A percentile compares a stretch with the other conserved stretches of the same genome.
Evolutionary conservation across 1,140 invertebrate species (phyloP).

Genomic region (Bursaphelenchus mucronatus): DNA sequence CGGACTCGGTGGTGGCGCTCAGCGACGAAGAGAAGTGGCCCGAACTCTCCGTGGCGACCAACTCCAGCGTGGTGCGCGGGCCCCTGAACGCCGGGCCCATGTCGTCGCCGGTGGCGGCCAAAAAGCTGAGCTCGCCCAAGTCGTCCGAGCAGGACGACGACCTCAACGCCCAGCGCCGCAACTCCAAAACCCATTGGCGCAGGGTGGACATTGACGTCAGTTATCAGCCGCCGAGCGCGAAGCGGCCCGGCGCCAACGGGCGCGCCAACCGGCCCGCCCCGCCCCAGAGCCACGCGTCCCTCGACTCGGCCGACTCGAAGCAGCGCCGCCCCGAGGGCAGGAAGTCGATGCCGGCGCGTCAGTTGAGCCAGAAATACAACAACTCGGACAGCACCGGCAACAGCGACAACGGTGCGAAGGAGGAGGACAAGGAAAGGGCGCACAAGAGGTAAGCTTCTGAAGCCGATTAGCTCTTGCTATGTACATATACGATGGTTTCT

Average conservation of each 20-base stretch:
- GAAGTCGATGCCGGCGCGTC: not conserved
- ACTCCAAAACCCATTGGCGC: conserved; percentile 9
- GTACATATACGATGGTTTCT: not conserved
- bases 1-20: conserved; percentile 13
- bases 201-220: conserved; percentile 12
- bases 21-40: conserved; percentile 20
- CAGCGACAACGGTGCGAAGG: not conserved
- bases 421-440: not conserved
- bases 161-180: not conserved
- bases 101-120: not conserved
- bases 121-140: not conserved
- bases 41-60: not conserved
- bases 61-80: not conserved
- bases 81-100: too few species aligned
- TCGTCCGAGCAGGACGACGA: conserved; percentile 1
- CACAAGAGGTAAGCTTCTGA: not conserved
- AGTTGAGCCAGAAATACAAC: not conserved
- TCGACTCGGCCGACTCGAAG: not conserved
- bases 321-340: not conserved
- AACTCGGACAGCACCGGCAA: too few species aligned
- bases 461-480: not conserved
- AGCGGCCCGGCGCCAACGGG: not conserved
- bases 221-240: not conserved
- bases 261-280: not conserved
- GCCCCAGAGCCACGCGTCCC: not conserved